Conservation (phyloP, 2,113 vertebrate species). For the Cacatua alba region DNA sequence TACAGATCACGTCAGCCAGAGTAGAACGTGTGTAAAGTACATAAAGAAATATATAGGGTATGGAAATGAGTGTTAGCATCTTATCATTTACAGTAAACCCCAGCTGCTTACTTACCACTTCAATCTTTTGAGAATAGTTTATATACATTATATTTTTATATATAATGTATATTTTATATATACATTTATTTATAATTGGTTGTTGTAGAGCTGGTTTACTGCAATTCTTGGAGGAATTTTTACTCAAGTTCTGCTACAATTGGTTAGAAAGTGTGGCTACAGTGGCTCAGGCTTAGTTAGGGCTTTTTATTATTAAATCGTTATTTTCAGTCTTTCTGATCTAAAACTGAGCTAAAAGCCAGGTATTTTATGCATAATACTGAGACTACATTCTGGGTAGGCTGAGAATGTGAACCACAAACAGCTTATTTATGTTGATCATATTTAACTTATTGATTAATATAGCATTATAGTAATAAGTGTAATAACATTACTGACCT, state of each 20-base stretch:
- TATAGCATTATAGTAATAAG: neutral
- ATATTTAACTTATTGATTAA: neutral
- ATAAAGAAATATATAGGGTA: neutral
- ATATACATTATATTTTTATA: neutral
- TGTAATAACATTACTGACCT: neutral
- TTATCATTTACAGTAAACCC: conserved; percentile 46
- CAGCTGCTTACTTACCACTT: conserved; percentile 18
- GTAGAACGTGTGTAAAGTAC: neutral
- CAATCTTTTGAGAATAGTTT: neutral
- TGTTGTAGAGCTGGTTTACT: neutral
- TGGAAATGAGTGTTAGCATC: conserved; percentile 37
- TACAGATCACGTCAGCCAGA: conserved; percentile 4
- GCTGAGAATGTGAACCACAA: neutral
- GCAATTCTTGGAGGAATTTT: conserved; percentile 9
- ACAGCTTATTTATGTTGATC: neutral
- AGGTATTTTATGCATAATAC: neutral
- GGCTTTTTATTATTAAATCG: neutral
- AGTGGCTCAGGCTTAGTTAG: neutral
- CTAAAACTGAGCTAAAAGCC: neutral
- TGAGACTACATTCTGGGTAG: neutral
- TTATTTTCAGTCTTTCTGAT: neutral
- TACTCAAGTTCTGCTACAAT: neutral
- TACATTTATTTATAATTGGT: neutral
- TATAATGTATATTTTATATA: neutral
- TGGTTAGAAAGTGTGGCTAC: neutral